Evolutionary conservation across 2,888 invertebrate genomes (phyloP).

Genomic region (Amitus sp.): DNA sequence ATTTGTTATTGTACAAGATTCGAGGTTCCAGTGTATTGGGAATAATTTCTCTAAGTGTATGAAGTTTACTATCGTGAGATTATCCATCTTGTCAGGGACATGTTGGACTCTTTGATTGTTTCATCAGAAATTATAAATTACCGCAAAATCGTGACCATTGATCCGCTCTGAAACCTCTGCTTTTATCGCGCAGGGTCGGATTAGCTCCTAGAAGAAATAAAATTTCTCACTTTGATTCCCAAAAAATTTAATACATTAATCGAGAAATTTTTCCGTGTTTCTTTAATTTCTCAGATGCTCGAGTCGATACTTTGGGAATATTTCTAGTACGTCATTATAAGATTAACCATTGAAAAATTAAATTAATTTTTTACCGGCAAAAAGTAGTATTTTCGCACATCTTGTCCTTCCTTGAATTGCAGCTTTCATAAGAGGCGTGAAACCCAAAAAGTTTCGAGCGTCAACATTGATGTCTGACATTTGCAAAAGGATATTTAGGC

Average conservation of each 20-base stretch:
- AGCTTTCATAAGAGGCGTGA: conserved; percentile 80
- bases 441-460: conserved; percentile 75
- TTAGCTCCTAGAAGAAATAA: conserved; percentile 72
- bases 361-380: conserved; percentile 71
- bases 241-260: too few relatives aligned
- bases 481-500: conserved; percentile 74
- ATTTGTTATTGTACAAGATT: too few relatives aligned
- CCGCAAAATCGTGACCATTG: conserved; percentile 83
- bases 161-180: conserved; percentile 75
- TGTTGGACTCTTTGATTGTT: too few relatives aligned
- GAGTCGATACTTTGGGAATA: too few relatives aligned
- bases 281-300: too few relatives aligned
- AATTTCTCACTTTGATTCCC: too few relatives aligned
- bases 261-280: too few relatives aligned
- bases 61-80: too few relatives aligned
- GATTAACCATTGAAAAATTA: not conserved
- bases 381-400: conserved; percentile 78
- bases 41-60: too few relatives aligned
- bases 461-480: conserved; percentile 76
- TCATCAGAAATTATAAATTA: conserved; percentile 64
- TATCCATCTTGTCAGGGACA: too few relatives aligned
- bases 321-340: too few relatives aligned
- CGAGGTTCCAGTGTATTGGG: too few relatives aligned
- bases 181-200: conserved; percentile 74
- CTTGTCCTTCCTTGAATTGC: conserved; percentile 79